A percentile compares a stretch with the other conserved stretches of the same genome.
These are phyloP conservation scores for Slavum lentiscoides DNA, from an alignment of 2,888 invertebrate genomes.

Conservation along the genomic window DNA sequence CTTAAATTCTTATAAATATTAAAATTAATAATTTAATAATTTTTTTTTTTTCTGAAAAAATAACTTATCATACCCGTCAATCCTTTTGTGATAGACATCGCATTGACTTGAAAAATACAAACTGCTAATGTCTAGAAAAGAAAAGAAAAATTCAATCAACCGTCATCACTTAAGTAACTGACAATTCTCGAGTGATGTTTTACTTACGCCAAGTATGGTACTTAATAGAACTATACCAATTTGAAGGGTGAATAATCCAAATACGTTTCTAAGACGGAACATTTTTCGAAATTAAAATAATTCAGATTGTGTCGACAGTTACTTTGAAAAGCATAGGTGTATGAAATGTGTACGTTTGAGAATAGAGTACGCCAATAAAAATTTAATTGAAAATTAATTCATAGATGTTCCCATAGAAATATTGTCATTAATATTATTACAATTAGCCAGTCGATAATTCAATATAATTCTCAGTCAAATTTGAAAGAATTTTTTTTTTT, in stretches of 20 bases:
- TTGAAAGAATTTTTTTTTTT: no score
- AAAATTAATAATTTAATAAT: no score
- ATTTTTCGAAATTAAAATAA: no score
- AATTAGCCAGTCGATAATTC: no score
- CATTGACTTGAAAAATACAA: neutral
- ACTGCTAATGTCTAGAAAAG: constrained; percentile 7
- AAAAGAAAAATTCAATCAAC: neutral
- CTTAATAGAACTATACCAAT: constrained; percentile 5
- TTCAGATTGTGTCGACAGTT: no score
- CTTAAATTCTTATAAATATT: no score
- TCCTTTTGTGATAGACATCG: neutral
- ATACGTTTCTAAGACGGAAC: neutral
- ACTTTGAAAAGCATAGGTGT: no score
- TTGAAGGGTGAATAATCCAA: constrained; percentile 18
- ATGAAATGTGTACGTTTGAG: no score
- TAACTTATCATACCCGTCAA: neutral
- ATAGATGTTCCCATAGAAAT: no score
- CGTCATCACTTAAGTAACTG: neutral
- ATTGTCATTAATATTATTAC: neutral
- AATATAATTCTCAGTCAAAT: no score
- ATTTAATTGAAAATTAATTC: no score
- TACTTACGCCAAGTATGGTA: neutral
- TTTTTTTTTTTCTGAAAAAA: neutral
- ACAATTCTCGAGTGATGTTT: neutral
- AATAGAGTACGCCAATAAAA: no score